phyloP scores from a whole-genome alignment of 2,888 invertebrate genomes.

The Leptinotarsa tumamoca region DNA sequence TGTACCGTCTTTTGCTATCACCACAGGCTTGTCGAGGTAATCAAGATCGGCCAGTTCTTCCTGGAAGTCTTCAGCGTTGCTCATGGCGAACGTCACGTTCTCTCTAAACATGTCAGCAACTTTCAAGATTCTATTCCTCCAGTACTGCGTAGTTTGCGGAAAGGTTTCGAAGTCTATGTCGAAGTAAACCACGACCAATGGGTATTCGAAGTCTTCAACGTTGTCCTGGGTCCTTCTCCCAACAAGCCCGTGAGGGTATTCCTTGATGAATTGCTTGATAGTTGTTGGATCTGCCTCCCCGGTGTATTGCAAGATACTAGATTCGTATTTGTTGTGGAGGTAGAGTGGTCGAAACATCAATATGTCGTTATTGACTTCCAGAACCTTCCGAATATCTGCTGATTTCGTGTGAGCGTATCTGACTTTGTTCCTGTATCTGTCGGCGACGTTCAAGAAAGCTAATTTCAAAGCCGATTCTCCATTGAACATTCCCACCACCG shows the following conservation, averaged over 20 bases:
- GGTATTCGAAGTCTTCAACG: background rate
- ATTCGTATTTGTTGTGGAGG: slow-evolving; percentile 2
- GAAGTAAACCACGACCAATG: background rate
- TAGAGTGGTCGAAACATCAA: background rate
- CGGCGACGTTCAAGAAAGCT: background rate
- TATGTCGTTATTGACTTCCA: background rate
- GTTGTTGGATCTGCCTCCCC: background rate
- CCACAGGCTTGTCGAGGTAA: background rate
- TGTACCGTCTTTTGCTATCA: background rate
- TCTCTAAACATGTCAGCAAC: background rate
- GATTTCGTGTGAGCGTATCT: background rate
- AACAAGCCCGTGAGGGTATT: background rate
- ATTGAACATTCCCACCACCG: background rate
- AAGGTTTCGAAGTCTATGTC: background rate
- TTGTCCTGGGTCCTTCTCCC: background rate
- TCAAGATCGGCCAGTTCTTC: slow-evolving; percentile 2
- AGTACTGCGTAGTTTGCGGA: slow-evolving; percentile 3
- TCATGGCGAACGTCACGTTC: background rate
- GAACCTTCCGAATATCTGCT: background rate
- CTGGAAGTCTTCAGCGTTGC: slow-evolving; percentile 4
- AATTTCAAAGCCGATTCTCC: background rate
- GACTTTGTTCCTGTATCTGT: background rate
- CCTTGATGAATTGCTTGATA: background rate
- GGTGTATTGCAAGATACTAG: background rate
- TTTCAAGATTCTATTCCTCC: background rate